phyloP scores from a whole-genome alignment of 2,888 invertebrate species.

The Drosophila colorata region DNA sequence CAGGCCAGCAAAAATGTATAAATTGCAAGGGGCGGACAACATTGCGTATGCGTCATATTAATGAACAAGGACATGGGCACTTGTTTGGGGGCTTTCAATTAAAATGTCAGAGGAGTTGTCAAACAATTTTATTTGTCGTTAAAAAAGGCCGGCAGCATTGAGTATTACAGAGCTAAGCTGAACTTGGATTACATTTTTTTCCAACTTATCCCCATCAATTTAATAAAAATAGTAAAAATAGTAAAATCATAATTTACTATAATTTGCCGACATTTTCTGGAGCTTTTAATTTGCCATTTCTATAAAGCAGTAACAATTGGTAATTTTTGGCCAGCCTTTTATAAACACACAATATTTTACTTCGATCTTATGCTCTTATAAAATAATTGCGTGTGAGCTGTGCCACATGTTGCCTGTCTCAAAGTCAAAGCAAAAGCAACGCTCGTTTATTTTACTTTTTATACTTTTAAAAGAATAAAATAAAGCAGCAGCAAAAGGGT shows the following conservation, averaged over 20 bases:
- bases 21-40: slow-evolving; percentile 30
- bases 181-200: too few species aligned
- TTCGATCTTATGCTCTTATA: not conserved
- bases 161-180: not conserved
- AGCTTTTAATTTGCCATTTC: not conserved
- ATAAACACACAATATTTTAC: slow-evolving; percentile 1
- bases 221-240: too few species aligned
- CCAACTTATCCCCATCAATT: too few species aligned
- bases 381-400: slow-evolving; percentile 26
- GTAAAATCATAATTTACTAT: too few species aligned
- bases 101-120: slow-evolving; percentile 39
- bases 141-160: not conserved
- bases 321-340: slow-evolving; percentile 11
- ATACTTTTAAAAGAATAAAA: slow-evolving; percentile 28
- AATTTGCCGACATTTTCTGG: not conserved
- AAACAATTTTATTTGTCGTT: slow-evolving; percentile 25
- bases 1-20: slow-evolving; percentile 30
- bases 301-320: not conserved
- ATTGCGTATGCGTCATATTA: slow-evolving; percentile 48
- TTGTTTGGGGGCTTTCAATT: slow-evolving; percentile 44
- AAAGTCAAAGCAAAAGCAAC: slow-evolving; percentile 36
- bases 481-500: slow-evolving; percentile 34
- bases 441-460: slow-evolving; percentile 20
- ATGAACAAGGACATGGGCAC: slow-evolving; percentile 30
- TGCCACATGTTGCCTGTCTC: slow-evolving; percentile 35